Evolutionary conservation across 2,888 invertebrate genomes (phyloP).

Genomic region (Luperina nickerlii): DNA sequence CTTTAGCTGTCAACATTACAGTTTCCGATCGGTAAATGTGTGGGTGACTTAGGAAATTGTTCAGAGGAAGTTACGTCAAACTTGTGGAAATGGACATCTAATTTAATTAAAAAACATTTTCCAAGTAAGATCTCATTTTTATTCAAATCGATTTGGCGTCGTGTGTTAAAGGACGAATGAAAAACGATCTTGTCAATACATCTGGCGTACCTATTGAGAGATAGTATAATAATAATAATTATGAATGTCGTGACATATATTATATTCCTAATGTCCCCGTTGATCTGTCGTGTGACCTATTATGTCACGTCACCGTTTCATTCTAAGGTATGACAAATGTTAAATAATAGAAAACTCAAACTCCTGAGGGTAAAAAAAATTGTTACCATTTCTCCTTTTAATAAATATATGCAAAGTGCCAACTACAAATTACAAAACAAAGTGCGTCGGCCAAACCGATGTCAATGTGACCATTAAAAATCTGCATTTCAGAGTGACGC

Average conservation of each 20-base stretch:
- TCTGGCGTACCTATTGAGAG: not conserved
- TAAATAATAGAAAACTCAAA: not conserved
- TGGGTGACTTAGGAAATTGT: not conserved
- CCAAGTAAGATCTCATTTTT: not conserved
- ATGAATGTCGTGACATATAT: not conserved
- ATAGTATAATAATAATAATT: not conserved
- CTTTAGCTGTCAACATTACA: not conserved
- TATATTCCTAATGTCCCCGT: too few species aligned
- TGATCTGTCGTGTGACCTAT: too few species aligned
- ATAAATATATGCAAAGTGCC: not conserved
- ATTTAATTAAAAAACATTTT: not conserved
- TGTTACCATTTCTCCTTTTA: not conserved
- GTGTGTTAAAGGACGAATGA: not conserved
- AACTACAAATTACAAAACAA: constrained; percentile 1
- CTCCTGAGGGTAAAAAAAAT: not conserved
- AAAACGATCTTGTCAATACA: not conserved
- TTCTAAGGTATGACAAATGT: not conserved
- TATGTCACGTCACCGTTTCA: not conserved
- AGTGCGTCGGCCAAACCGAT: not conserved
- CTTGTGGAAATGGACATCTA: not conserved
- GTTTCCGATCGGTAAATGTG: not conserved
- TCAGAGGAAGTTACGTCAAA: too few species aligned
- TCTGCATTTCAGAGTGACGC: not conserved
- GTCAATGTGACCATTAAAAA: constrained; percentile 1
- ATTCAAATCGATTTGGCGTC: not conserved